These are phyloP conservation scores for Poecile atricapillus DNA, from an alignment of 2,113 vertebrate species.

Conservation along the genomic window DNA sequence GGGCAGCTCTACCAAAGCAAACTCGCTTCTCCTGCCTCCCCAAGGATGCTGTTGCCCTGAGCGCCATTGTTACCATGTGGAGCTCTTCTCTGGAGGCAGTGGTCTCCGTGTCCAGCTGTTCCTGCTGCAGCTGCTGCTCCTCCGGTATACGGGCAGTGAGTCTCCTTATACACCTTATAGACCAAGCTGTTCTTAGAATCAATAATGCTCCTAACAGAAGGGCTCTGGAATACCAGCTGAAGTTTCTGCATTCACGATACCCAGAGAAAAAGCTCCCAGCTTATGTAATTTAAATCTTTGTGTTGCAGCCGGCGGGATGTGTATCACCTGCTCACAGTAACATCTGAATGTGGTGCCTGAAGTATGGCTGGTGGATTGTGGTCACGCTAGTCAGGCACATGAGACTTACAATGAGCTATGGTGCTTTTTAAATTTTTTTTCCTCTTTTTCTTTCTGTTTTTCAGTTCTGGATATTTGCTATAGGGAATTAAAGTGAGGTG, in stretches of 20 bases:
- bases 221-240: background rate
- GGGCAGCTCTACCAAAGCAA: background rate
- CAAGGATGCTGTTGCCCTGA: rapidly evolving
- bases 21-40: background rate
- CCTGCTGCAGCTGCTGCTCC: background rate
- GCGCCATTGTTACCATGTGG: rapidly evolving
- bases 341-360: background rate
- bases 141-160: rapidly evolving
- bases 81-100: background rate
- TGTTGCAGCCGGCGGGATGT: background rate
- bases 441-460: background rate
- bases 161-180: background rate
- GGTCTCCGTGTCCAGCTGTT: background rate
- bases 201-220: background rate
- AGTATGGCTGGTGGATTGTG: background rate
- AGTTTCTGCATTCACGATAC: background rate
- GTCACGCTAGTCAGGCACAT: background rate
- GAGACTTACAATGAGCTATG: background rate
- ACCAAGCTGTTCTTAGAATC: background rate
- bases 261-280: background rate
- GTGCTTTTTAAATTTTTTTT: no score
- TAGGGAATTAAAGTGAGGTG: background rate
- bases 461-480: background rate
- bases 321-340: background rate
- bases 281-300: background rate